A percentile compares a stretch with the other conserved stretches of the same genome.
These are phyloP conservation scores for Cetonia aurata DNA, from an alignment of 2,888 invertebrate species.

Conservation along the genomic window DNA sequence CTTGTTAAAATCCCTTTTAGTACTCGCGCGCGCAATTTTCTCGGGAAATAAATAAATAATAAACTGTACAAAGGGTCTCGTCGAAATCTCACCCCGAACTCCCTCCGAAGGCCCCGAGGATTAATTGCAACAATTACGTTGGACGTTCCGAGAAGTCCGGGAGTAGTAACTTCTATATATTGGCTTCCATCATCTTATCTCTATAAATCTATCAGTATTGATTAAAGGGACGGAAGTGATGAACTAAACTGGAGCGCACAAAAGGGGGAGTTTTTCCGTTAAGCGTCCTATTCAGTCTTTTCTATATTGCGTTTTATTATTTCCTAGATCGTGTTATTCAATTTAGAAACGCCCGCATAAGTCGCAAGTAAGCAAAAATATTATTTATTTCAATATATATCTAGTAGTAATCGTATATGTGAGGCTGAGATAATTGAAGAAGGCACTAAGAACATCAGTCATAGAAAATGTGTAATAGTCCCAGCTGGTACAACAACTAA, in stretches of 20 bases:
- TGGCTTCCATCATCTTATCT: slow-evolving; percentile 42
- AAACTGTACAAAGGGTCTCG: slow-evolving; percentile 15
- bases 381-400: no score
- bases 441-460: no score
- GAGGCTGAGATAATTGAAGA: no score
- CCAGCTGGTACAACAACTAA: no score
- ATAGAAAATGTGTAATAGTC: no score
- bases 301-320: neutral
- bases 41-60: slow-evolving; percentile 38
- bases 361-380: no score
- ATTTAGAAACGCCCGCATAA: neutral
- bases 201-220: slow-evolving; percentile 36
- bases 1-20: slow-evolving; percentile 22
- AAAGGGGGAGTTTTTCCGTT: neutral
- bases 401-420: no score
- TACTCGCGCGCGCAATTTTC: neutral
- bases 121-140: slow-evolving; percentile 40
- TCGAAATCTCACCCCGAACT: neutral
- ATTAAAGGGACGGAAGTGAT: slow-evolving; percentile 23
- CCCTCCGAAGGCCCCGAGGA: slow-evolving; percentile 4
- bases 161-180: slow-evolving; percentile 30
- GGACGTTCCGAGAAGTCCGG: slow-evolving; percentile 20
- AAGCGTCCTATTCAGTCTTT: neutral
- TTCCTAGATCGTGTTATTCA: slow-evolving; percentile 1
- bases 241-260: slow-evolving; percentile 9